A percentile compares a stretch with the other conserved stretches of the same genome.
Conservation (phyloP, 2,797 vertebrate genomes). For the Aratinga solstitialis region DNA sequence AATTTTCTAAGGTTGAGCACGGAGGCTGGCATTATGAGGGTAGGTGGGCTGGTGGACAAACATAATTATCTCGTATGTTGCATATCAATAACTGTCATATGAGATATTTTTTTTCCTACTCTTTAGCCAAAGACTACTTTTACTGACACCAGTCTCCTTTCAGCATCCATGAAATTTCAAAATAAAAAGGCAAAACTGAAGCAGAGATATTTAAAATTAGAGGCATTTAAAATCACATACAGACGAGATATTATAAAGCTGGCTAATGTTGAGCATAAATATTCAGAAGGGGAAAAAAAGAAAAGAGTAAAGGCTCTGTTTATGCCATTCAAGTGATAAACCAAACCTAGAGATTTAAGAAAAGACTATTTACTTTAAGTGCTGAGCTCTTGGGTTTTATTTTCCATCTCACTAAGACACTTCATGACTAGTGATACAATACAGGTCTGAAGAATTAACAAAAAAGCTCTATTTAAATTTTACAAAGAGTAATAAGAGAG, state of each 20-base stretch:
- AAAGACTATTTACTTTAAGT: not conserved
- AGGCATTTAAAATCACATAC: not conserved
- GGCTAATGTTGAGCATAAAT: not conserved
- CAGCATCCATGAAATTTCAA: not conserved
- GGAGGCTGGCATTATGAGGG: not conserved
- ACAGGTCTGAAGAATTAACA: not conserved
- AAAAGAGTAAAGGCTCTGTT: not conserved
- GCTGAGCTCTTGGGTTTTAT: not conserved
- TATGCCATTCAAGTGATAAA: not conserved
- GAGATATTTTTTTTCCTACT: not conserved
- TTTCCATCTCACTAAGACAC: not conserved
- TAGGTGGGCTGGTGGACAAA: not conserved
- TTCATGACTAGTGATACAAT: not conserved
- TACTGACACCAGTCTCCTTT: not conserved
- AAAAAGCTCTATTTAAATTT: not conserved
- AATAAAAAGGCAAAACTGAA: not conserved
- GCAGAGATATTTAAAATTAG: not conserved
- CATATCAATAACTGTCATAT: not conserved
- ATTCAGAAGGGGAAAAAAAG: not conserved
- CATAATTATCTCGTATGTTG: not conserved
- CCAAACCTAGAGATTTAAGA: not conserved
- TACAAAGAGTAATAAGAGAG: not conserved
- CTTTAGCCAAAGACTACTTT: not conserved
- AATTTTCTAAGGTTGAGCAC: conserved; percentile 18
- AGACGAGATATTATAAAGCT: not conserved